Conservation (phyloP, 2,888 invertebrate species). For the Ophioninae sp. region DNA sequence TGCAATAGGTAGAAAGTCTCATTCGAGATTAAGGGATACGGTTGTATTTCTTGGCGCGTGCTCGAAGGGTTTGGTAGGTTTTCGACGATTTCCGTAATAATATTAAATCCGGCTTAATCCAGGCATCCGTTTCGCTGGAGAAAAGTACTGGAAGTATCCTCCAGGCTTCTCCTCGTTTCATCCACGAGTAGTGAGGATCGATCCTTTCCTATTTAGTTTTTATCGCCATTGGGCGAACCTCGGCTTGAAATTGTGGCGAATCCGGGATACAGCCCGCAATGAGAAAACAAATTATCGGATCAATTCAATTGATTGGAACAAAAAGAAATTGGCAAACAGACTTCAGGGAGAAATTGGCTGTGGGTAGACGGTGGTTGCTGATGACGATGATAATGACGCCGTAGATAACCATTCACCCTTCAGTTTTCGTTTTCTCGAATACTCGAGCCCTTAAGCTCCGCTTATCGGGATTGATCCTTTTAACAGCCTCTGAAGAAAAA, state of each 20-base stretch:
- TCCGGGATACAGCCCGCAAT: background rate
- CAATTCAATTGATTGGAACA: background rate
- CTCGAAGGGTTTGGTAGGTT: constrained; percentile 23
- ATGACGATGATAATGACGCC: constrained; percentile 18
- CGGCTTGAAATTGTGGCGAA: constrained; percentile 13
- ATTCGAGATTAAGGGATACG: background rate
- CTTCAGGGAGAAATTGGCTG: background rate
- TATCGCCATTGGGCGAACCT: background rate
- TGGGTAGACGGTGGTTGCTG: background rate
- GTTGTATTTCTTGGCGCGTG: background rate
- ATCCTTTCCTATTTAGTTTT: constrained; percentile 24
- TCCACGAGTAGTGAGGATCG: constrained; percentile 16
- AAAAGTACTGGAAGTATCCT: constrained; percentile 13
- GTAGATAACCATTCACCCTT: background rate
- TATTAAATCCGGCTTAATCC: constrained; percentile 49
- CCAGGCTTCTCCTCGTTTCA: constrained; percentile 1
- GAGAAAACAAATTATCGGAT: constrained; percentile 23
- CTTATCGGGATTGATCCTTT: constrained; percentile 19
- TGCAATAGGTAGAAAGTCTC: background rate
- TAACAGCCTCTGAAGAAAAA: constrained; percentile 1
- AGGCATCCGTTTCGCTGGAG: constrained; percentile 21
- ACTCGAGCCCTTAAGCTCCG: constrained; percentile 11
- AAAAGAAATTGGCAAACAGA: constrained; percentile 10
- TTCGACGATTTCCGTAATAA: constrained; percentile 42
- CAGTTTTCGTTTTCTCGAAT: constrained; percentile 18